A percentile compares a stretch with the other conserved stretches of the same genome.
Conservation (phyloP, 2,888 invertebrate genomes). For the Nineta flava region DNA sequence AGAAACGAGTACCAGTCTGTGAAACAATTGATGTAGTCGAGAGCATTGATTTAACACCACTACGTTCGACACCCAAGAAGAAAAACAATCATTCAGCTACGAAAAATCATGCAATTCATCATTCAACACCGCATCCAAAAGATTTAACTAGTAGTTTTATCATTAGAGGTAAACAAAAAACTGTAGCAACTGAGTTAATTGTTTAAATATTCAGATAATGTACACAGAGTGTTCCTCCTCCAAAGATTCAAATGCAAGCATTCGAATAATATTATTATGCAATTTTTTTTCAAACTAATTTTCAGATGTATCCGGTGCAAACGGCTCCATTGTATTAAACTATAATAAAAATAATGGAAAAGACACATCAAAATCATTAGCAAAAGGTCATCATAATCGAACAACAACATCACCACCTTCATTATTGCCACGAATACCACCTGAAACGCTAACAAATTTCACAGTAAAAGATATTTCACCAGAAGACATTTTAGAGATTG, state of each 20-base stretch:
- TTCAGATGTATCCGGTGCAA: neutral
- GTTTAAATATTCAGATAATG: too few species aligned
- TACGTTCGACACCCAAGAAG: neutral
- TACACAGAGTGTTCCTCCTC: too few species aligned
- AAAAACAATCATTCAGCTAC: neutral
- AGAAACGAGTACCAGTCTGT: conserved; percentile 6
- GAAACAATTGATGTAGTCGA: neutral
- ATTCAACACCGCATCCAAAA: too few species aligned
- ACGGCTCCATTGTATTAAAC: neutral
- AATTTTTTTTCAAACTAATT: neutral
- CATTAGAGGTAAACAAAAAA: conserved; percentile 1
- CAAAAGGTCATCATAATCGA: too few species aligned
- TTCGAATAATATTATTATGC: neutral
- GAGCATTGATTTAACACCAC: neutral
- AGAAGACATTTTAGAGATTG: neutral
- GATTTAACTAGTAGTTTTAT: neutral
- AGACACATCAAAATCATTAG: too few species aligned
- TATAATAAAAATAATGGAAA: neutral
- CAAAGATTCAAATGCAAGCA: neutral
- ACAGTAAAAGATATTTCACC: neutral
- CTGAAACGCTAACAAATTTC: neutral
- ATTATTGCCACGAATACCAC: too few species aligned
- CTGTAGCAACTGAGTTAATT: too few species aligned
- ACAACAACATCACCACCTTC: too few species aligned
- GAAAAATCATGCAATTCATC: too few species aligned